phyloP scores from a whole-genome alignment of 2,888 invertebrate genomes.

The Apodemia zela region DNA sequence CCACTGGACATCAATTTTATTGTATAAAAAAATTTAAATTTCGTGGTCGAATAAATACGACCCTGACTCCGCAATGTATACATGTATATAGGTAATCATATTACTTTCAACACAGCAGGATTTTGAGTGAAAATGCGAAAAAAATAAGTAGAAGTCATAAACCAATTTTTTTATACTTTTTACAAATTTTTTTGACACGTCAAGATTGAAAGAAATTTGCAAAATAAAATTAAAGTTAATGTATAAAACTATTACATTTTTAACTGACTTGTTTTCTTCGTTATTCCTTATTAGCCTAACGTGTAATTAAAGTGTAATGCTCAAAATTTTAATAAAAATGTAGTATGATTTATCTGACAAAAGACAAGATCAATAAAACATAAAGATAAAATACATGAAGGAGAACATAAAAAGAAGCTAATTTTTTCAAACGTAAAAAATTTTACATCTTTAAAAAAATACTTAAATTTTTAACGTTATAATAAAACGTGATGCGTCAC shows the following conservation, averaged over 20 bases:
- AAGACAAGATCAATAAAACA: neutral
- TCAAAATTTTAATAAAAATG: neutral
- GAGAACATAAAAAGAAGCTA: constrained; percentile 1
- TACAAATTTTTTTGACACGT: too few relatives aligned
- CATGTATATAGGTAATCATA: too few relatives aligned
- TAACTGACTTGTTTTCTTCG: neutral
- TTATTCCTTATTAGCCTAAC: neutral
- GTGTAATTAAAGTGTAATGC: neutral
- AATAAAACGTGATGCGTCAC: constrained; percentile 30
- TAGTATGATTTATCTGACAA: neutral
- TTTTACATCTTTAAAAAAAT: neutral
- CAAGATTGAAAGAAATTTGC: too few relatives aligned
- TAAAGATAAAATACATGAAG: neutral
- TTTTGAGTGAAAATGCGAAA: too few relatives aligned
- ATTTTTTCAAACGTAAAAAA: neutral
- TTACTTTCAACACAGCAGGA: too few relatives aligned
- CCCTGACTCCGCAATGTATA: too few relatives aligned
- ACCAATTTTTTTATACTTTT: too few relatives aligned
- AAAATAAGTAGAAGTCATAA: too few relatives aligned
- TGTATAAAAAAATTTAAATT: too few relatives aligned
- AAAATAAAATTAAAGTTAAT: too few relatives aligned
- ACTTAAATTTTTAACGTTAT: constrained; percentile 13
- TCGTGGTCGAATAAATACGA: too few relatives aligned
- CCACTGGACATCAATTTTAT: too few relatives aligned
- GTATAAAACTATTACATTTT: neutral